Evolutionary conservation across 2,113 vertebrate genomes (phyloP).

Genomic region (Accipiter cooperii): DNA sequence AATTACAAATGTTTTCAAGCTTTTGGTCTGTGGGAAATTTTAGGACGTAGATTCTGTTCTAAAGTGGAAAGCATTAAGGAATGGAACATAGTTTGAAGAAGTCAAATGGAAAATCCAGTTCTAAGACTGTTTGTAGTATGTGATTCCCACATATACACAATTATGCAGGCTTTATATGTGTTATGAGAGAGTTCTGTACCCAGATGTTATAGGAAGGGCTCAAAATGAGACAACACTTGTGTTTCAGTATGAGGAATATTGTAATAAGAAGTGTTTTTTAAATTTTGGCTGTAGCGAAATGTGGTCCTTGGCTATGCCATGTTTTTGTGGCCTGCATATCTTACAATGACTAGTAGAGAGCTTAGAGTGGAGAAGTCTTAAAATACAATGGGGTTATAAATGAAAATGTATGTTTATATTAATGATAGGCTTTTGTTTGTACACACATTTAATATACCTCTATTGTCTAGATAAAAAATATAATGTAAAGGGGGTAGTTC

Average conservation of each 20-base stretch:
- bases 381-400: neutral
- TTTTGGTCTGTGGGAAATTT: neutral
- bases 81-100: neutral
- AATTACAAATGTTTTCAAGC: neutral
- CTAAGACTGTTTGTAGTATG: neutral
- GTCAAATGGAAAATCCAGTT: slow-evolving; percentile 21
- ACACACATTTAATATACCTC: neutral
- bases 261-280: neutral
- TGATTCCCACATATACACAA: neutral
- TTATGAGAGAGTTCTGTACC: neutral
- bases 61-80: neutral
- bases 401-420: neutral
- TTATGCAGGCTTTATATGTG: neutral
- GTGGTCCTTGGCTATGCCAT: neutral
- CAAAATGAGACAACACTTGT: neutral
- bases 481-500: neutral
- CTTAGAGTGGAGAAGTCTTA: neutral
- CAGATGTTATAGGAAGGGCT: neutral
- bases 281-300: neutral
- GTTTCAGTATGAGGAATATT: neutral
- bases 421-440: neutral
- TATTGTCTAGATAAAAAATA: neutral
- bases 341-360: neutral
- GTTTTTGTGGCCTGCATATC: neutral
- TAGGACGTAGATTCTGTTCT: neutral